phyloP scores from a whole-genome alignment of 2,113 vertebrate genomes.

The Coregonus clupeaformis region DNA sequence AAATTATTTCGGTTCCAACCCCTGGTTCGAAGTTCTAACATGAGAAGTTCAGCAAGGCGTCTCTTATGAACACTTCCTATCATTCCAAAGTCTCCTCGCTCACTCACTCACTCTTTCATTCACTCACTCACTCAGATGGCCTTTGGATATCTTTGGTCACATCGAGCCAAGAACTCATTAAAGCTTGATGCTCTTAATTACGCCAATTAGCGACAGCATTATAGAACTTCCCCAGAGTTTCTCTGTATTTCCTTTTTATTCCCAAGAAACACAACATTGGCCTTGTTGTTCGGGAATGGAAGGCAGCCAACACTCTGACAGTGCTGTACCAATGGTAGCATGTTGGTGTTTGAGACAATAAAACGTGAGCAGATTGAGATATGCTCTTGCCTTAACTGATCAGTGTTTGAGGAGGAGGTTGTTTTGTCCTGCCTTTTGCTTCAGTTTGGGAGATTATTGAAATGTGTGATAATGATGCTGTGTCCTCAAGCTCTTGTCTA shows the following conservation, averaged over 20 bases:
- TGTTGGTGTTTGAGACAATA: background rate
- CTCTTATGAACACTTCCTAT: background rate
- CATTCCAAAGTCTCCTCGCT: too few relatives aligned
- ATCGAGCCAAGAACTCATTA: too few relatives aligned
- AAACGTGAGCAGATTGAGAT: slow-evolving; percentile 2
- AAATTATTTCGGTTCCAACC: too few relatives aligned
- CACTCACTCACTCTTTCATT: too few relatives aligned
- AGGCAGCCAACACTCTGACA: too few relatives aligned
- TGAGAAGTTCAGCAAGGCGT: slow-evolving; percentile 2
- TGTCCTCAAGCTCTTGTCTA: background rate
- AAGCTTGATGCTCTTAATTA: too few relatives aligned
- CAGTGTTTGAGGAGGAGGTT: slow-evolving; percentile 7
- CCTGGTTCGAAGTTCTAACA: background rate
- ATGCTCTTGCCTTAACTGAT: slow-evolving; percentile 1
- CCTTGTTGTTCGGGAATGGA: background rate
- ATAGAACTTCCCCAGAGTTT: too few relatives aligned
- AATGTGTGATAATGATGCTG: background rate
- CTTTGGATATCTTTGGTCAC: too few relatives aligned
- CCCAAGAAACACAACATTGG: too few relatives aligned
- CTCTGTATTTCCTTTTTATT: too few relatives aligned
- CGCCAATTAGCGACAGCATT: too few relatives aligned
- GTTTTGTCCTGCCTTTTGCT: slow-evolving; percentile 11
- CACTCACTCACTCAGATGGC: too few relatives aligned
- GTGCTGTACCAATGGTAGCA: background rate
- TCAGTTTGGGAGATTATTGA: background rate